Conservation (phyloP, 2,888 invertebrate genomes). For the Hemicrepidius hirtus region DNA sequence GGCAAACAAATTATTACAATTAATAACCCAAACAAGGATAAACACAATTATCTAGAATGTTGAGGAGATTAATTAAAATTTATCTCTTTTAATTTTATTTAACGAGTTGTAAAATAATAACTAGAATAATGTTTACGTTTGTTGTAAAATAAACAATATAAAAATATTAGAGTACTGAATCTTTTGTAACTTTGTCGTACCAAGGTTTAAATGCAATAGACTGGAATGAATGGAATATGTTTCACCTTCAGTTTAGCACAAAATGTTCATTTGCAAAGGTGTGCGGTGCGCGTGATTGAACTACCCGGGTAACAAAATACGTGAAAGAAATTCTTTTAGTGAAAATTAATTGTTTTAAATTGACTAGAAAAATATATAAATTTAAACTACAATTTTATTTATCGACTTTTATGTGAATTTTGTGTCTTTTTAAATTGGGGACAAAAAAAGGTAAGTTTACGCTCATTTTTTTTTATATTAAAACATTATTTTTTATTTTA, state of each 20-base stretch:
- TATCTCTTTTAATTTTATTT: not conserved
- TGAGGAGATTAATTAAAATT: not conserved
- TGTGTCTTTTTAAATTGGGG: no score
- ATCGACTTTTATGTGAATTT: no score
- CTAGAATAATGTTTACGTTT: not conserved
- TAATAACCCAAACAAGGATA: not conserved
- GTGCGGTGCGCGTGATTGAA: slow-evolving; percentile 8
- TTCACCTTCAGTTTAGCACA: slow-evolving; percentile 24
- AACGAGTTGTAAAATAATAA: not conserved
- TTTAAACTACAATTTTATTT: no score
- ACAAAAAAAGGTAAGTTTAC: no score
- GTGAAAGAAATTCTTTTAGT: no score
- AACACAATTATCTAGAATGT: not conserved
- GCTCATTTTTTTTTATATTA: no score
- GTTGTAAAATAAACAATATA: no score
- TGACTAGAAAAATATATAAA: no score
- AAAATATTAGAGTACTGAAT: no score
- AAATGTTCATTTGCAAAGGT: slow-evolving; percentile 30
- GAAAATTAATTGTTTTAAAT: no score
- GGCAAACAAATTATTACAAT: not conserved
- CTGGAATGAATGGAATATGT: slow-evolving; percentile 9
- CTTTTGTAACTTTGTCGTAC: no score
- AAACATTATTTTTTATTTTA: no score
- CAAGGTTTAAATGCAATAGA: slow-evolving; percentile 2
- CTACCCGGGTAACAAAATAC: not conserved